Conservation (phyloP, 2,888 invertebrate genomes). For the Apodemia mormo region DNA sequence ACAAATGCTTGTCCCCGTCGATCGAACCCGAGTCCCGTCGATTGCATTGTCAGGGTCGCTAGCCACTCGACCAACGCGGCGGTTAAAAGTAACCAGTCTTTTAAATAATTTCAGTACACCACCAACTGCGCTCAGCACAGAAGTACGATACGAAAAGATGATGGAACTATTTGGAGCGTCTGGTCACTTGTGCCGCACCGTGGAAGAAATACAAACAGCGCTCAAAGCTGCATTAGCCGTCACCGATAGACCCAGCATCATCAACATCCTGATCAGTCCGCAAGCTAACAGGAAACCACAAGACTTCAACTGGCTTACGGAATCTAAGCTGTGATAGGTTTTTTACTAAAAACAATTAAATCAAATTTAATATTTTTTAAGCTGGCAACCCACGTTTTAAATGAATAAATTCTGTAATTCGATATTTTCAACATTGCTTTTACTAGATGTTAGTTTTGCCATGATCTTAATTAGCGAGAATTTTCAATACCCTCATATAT, state of each 20-base stretch:
- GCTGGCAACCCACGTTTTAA: background rate
- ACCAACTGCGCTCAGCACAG: slow-evolving; percentile 89
- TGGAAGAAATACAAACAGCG: slow-evolving; percentile 88
- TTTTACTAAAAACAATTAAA: background rate
- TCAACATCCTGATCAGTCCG: slow-evolving; percentile 95
- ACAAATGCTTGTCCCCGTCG: too few species aligned
- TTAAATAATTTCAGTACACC: slow-evolving; percentile 84
- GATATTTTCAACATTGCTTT: too few species aligned
- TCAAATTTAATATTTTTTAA: background rate
- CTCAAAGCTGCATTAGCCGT: slow-evolving; percentile 85
- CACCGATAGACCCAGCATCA: slow-evolving; percentile 90
- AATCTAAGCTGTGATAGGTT: slow-evolving; percentile 88
- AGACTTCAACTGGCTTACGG: slow-evolving; percentile 94
- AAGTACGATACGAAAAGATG: slow-evolving; percentile 94
- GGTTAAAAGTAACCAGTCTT: background rate
- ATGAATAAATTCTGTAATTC: background rate
- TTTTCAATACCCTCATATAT: too few species aligned
- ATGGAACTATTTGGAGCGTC: slow-evolving; percentile 91
- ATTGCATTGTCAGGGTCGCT: too few species aligned
- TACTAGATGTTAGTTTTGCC: too few species aligned
- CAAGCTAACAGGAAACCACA: slow-evolving; percentile 95
- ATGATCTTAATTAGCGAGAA: too few species aligned
- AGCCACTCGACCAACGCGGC: too few species aligned
- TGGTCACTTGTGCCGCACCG: slow-evolving; percentile 90
- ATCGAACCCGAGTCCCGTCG: too few species aligned